These are phyloP conservation scores for Rostratula benghalensis DNA, from an alignment of 2,113 vertebrate species.

Conservation along the genomic window DNA sequence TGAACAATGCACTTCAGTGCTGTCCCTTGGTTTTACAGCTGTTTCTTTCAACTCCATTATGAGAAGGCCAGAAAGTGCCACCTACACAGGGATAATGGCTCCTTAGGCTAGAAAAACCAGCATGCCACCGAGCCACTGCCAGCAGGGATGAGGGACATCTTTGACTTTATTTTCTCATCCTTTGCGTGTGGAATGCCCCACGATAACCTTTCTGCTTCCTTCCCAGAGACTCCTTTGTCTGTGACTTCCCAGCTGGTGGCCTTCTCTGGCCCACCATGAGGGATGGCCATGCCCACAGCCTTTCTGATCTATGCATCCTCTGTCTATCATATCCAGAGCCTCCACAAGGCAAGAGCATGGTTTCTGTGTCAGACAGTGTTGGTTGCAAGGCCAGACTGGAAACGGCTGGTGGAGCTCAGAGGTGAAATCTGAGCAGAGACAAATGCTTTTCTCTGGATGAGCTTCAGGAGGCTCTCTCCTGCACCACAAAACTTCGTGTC, in stretches of 20 bases:
- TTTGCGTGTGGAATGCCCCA: fast-evolving
- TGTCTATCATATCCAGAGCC: no score
- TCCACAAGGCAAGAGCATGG: fast-evolving
- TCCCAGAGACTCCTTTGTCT: not conserved
- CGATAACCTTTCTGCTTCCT: not conserved
- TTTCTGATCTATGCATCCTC: fast-evolving
- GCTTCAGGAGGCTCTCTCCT: not conserved
- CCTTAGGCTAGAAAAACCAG: not conserved
- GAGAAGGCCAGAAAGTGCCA: not conserved
- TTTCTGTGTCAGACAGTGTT: not conserved
- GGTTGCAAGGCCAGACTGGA: not conserved
- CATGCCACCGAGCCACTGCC: fast-evolving
- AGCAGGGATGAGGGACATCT: not conserved
- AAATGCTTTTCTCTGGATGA: not conserved
- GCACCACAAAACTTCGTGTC: fast-evolving
- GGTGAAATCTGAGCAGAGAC: not conserved
- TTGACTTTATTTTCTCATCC: not conserved
- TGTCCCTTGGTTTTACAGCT: not conserved
- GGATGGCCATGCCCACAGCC: fast-evolving
- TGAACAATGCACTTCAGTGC: not conserved
- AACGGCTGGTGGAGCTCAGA: not conserved
- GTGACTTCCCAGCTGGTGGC: not conserved
- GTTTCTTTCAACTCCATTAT: not conserved
- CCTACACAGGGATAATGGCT: not conserved
- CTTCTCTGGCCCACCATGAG: fast-evolving